Evolutionary conservation across 2,113 vertebrate species (phyloP).

Genomic region (Caranx ignobilis): DNA sequence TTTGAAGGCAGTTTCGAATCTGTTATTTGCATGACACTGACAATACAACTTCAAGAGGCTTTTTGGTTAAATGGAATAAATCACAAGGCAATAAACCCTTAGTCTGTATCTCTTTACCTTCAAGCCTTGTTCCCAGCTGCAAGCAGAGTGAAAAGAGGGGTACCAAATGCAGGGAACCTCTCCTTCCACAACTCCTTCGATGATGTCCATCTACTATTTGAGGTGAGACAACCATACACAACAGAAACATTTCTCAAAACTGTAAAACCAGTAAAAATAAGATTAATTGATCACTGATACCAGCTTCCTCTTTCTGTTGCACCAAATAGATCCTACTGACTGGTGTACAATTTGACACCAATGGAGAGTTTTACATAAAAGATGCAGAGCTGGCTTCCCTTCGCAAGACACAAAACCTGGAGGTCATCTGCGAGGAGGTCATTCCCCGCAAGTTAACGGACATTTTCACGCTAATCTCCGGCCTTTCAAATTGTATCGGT

Average conservation of each 20-base stretch:
- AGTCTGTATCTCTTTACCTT: constrained; percentile 49
- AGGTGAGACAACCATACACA: constrained; percentile 76
- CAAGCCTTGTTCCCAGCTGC: constrained; percentile 87
- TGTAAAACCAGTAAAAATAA: background rate
- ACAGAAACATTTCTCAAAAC: background rate
- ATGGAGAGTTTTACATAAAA: constrained; percentile 83
- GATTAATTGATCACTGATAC: rapidly evolving
- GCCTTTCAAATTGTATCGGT: constrained; percentile 71
- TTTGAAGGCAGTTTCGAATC: constrained; percentile 15
- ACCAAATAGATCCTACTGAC: constrained; percentile 86
- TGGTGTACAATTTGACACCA: constrained; percentile 84
- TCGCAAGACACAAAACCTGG: constrained; percentile 84
- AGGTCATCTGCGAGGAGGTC: constrained; percentile 84
- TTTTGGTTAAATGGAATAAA: constrained; percentile 5
- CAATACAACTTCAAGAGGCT: background rate
- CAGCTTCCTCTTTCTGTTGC: background rate
- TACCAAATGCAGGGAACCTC: constrained; percentile 61
- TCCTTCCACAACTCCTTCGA: constrained; percentile 85
- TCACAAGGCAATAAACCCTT: background rate
- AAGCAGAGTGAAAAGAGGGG: constrained; percentile 83
- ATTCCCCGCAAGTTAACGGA: constrained; percentile 88
- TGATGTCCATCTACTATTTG: constrained; percentile 90
- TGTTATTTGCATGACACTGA: constrained; percentile 17
- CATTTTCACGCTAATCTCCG: constrained; percentile 83
- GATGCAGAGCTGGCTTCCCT: constrained; percentile 90